Evolutionary conservation across 2,888 invertebrate genomes (phyloP), one percentile per base, ranked within the genome.

Genomic region (Zaprionus obscuricornis): DNA sequence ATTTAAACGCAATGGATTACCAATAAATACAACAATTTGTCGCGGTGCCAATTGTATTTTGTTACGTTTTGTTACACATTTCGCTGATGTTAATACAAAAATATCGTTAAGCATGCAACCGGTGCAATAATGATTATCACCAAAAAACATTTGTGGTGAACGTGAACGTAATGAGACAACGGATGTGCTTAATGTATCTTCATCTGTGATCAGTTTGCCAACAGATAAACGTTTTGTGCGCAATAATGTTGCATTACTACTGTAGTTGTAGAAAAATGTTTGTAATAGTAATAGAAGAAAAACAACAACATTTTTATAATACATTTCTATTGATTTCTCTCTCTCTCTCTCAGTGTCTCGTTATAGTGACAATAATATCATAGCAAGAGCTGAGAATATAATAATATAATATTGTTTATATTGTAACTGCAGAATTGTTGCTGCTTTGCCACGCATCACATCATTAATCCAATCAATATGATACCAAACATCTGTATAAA

Each of bases 91-190:
- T 8, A 84, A 16, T 0, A 84, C 50, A 10, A 59, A 59, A 8
- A 42, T 52, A 3, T 57, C 46, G 4, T 39, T 60, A 1, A 84
- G 52, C 11, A 84, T 54, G 4, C 56, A 40, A 6, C 83, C 83
- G 0, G 71, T 54, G 16, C 83, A 84, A 36, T 67, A 84, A 27
- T 84, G 83, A 60, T 81, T 83, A 20, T 83, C 82, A 0, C 82
- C 79, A 42, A 67, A 74, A 45, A 52, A 78, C 1, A 17, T 49
- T 8, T 55, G 54, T 0, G 74, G 68, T 1, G 57, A 59, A 0
- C 71, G 68, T 0, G 72, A 52, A 1, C 82, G 60, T 17, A 83
- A 42, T 2, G 82, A 83, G 3, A 83, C 78, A 24, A 83, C 60
- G 10, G 52, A 63, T 7, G 31, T 52, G 3, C 4, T 5, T 0